A percentile compares a stretch with the other conserved stretches of the same genome.
Evolutionary conservation across 2,113 vertebrate genomes (phyloP).

Genomic region (Nicator chloris): DNA sequence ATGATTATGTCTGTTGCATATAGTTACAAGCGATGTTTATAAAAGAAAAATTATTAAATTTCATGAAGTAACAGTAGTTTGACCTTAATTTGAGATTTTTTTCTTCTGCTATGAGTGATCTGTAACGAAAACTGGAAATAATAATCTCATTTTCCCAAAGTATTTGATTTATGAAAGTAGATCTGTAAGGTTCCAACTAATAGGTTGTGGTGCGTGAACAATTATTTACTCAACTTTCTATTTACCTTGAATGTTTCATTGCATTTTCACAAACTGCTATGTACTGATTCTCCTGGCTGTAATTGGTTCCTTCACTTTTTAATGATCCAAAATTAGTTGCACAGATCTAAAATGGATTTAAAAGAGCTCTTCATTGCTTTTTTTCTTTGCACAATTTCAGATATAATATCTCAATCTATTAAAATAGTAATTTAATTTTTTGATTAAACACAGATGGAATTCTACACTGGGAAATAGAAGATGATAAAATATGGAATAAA

Average conservation of each 20-base stretch:
- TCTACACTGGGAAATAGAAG: neutral
- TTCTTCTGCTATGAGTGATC: neutral
- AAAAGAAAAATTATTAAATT: neutral
- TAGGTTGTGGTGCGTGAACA: neutral
- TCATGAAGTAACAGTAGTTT: neutral
- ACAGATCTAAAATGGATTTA: neutral
- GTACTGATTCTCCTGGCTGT: neutral
- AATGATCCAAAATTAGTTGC: neutral
- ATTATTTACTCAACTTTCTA: neutral
- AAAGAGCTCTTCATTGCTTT: conserved; percentile 9
- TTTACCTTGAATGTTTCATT: neutral
- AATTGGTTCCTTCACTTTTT: conserved; percentile 18
- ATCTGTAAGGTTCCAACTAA: neutral
- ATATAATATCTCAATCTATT: conserved; percentile 3
- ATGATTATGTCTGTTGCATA: neutral
- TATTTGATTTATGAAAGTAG: neutral
- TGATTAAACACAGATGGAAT: conserved; percentile 3
- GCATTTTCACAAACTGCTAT: neutral
- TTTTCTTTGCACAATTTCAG: neutral
- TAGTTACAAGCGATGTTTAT: neutral
- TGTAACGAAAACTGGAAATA: neutral
- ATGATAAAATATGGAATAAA: neutral
- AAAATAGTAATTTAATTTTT: conserved; percentile 35
- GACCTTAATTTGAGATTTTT: neutral
- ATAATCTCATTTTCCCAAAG: neutral